phyloP scores from a whole-genome alignment of 2,888 invertebrate genomes.

The Acrocera orbiculus region DNA sequence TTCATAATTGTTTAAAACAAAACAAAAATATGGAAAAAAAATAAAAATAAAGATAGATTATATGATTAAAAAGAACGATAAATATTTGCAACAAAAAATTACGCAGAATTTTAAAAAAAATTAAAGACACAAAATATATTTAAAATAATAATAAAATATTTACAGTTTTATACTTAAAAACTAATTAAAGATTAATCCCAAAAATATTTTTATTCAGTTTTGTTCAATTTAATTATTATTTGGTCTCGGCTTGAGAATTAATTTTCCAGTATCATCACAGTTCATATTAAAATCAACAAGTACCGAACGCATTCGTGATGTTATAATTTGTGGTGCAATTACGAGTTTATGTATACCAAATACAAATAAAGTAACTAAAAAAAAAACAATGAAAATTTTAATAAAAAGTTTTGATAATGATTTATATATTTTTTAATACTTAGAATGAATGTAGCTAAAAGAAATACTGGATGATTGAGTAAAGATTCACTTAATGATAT shows the following conservation, averaged over 20 bases:
- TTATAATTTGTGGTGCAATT: conserved; percentile 90
- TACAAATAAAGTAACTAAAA: conserved; percentile 60
- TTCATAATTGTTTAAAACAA: too few relatives aligned
- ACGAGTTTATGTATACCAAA: conserved; percentile 91
- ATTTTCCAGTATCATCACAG: conserved; percentile 90
- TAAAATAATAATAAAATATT: background rate
- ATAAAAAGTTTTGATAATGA: background rate
- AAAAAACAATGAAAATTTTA: background rate
- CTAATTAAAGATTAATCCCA: background rate
- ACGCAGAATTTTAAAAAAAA: too few relatives aligned
- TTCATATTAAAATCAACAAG: conserved; percentile 95
- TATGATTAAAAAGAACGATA: too few relatives aligned
- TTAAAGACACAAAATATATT: too few relatives aligned
- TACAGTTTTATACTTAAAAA: background rate
- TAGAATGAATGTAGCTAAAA: conserved; percentile 65
- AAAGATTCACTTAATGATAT: conserved; percentile 82
- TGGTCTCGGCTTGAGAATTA: conserved; percentile 81
- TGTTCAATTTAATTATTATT: too few relatives aligned
- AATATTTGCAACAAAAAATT: too few relatives aligned
- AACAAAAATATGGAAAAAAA: too few relatives aligned
- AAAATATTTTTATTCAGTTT: conserved; percentile 15
- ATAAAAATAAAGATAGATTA: too few relatives aligned
- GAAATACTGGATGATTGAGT: conserved; percentile 87
- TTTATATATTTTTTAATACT: conserved; percentile 31
- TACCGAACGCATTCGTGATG: conserved; percentile 75